Conservation (phyloP, 2,888 invertebrate species). For the Synergus japonicus region DNA sequence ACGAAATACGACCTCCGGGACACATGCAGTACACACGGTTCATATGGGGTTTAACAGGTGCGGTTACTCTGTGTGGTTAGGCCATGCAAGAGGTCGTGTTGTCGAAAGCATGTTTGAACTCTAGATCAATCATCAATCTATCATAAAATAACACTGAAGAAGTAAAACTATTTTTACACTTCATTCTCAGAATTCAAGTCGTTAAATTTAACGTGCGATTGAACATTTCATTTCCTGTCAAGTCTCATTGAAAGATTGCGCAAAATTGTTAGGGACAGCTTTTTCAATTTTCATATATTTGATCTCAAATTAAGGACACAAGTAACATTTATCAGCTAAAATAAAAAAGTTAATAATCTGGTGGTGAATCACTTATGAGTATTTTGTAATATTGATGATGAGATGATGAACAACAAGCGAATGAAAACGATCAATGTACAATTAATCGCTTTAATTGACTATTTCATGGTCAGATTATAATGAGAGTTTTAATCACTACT, state of each 20-base stretch:
- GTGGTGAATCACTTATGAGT: constrained; percentile 12
- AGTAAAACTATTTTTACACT: neutral
- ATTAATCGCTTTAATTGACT: neutral
- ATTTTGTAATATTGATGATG: constrained; percentile 28
- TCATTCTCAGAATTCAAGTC: neutral
- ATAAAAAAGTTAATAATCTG: neutral
- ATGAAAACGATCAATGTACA: constrained; percentile 9
- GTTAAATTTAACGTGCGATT: neutral
- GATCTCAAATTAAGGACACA: no score
- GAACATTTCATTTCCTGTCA: neutral
- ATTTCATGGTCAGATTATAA: constrained; percentile 24
- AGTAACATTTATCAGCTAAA: neutral
- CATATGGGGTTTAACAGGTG: constrained; percentile 39
- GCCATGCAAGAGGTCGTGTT: constrained; percentile 8
- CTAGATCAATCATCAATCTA: constrained; percentile 48
- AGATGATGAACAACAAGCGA: constrained; percentile 2
- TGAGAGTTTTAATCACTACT: neutral
- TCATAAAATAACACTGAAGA: constrained; percentile 39
- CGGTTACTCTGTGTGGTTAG: constrained; percentile 12
- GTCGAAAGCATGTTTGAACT: neutral
- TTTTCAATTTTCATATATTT: neutral
- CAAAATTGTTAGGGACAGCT: neutral
- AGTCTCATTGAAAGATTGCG: neutral
- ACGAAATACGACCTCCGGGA: constrained; percentile 42
- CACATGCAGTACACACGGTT: neutral